Evolutionary conservation across 2,888 invertebrate genomes (phyloP), one percentile per base, ranked within the genome.

Genomic region (Coremacera marginata): DNA sequence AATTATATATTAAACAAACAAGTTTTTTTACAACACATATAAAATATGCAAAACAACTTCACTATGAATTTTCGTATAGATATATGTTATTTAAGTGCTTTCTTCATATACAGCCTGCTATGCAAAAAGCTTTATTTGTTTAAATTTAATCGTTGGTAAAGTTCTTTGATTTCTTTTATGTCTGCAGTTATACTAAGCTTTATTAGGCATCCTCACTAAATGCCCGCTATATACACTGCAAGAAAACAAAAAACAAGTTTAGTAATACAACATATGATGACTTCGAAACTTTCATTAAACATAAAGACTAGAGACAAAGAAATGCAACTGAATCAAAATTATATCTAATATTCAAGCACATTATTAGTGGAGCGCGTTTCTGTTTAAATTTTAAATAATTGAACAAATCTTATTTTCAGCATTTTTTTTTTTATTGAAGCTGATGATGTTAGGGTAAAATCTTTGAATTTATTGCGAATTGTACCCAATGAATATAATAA

Each of bases 311-410:
- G 51, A 44, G 51, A 44, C 44, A 44, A 11, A 49, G 49, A 51
- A 68, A 49, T 51, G 68, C 49, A 68, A 49, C 68, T 51, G 51
- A 68, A 68, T 68, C 68, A 68, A 68, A 68, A 51, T 51, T 68
- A 68, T 68, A 51, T 51, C 22, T 22, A 68, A 51, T 68, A 25
- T 63, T 63, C 16, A 63, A 63, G 44, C 44, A 44, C 44, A 62
- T 19, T 5, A 22, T 16, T 16, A 34, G 9, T 27, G 16, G 37
- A 27, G 31, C 63, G 31, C 63, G n/a, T n/a, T 65, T 37, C 63
- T 8, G 16, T 34, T 65, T 65, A 8, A n/a, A 34, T 22, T 27
- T 27, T 11, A 60, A 27, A 22, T 27, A 60, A 60, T 27, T 16
- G 9, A 27, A 27, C 2, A 27, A 25, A 27, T 16, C 14, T 25